Conservation (phyloP, 2,113 vertebrate genomes). For the Morphnarchus princeps region DNA sequence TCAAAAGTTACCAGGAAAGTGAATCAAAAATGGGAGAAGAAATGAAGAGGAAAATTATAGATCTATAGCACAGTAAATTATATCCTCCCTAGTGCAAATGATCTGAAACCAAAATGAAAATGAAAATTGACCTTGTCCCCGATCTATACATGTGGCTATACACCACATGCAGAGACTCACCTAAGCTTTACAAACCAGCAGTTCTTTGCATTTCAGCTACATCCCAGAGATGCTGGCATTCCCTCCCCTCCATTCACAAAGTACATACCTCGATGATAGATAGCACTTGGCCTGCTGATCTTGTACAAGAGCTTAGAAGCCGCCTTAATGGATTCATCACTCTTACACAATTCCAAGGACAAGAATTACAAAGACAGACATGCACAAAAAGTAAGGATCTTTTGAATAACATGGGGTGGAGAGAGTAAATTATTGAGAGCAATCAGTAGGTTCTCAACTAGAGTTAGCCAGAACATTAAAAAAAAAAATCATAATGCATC, state of each 20-base stretch:
- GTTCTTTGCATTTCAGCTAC: not conserved
- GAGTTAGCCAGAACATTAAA: not conserved
- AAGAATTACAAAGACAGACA: not conserved
- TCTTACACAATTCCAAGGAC: not conserved
- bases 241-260: not conserved
- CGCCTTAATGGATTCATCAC: not conserved
- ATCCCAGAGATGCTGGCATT: not conserved
- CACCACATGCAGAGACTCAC: not conserved
- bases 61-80: not conserved
- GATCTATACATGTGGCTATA: not conserved
- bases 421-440: not conserved
- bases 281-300: not conserved
- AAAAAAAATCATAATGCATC: not conserved
- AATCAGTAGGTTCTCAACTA: not conserved
- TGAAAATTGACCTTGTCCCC: constrained; percentile 9
- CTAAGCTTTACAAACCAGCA: not conserved
- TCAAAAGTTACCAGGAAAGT: not conserved
- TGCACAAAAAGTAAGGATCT: not conserved
- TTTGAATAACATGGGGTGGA: not conserved
- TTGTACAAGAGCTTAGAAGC: not conserved
- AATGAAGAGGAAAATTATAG: not conserved
- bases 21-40: not conserved
- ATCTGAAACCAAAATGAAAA: constrained; percentile 19
- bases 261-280: not conserved
- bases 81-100: not conserved